These are phyloP conservation scores for Calliphora vomitoria DNA, from an alignment of 2,888 invertebrate species.

Conservation along the genomic window DNA sequence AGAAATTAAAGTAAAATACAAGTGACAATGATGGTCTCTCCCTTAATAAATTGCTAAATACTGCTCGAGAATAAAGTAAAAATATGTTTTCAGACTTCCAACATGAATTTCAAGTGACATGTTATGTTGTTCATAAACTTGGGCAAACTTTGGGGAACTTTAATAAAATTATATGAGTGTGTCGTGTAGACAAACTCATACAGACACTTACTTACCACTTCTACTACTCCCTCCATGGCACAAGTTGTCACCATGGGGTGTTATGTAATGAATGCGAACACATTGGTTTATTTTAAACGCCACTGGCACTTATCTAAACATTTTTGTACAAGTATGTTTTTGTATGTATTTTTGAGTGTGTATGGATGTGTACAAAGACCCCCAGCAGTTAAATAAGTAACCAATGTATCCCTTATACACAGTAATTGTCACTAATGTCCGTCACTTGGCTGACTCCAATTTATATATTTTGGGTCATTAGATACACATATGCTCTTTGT, in stretches of 20 bases:
- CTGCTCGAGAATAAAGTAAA: constrained; percentile 32
- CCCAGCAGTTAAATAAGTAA: no score
- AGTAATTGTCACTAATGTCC: no score
- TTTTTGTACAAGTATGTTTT: background rate
- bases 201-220: constrained; percentile 19
- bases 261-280: constrained; percentile 39
- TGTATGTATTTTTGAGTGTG: background rate
- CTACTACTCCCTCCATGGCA: background rate
- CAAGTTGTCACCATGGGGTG: constrained; percentile 9
- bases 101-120: constrained; percentile 60
- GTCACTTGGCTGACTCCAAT: no score
- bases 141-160: constrained; percentile 58
- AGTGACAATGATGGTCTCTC: constrained; percentile 37
- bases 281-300: constrained; percentile 53
- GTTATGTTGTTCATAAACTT: constrained; percentile 59
- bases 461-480: no score
- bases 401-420: no score
- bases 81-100: constrained; percentile 42
- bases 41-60: constrained; percentile 26
- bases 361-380: background rate
- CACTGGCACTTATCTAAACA: constrained; percentile 58
- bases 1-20: constrained; percentile 41
- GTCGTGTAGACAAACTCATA: constrained; percentile 28
- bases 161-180: constrained; percentile 57
- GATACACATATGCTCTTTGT: no score